These are phyloP conservation scores for Tetranychus piercei DNA, from an alignment of 2,888 invertebrate genomes.

Conservation along the genomic window DNA sequence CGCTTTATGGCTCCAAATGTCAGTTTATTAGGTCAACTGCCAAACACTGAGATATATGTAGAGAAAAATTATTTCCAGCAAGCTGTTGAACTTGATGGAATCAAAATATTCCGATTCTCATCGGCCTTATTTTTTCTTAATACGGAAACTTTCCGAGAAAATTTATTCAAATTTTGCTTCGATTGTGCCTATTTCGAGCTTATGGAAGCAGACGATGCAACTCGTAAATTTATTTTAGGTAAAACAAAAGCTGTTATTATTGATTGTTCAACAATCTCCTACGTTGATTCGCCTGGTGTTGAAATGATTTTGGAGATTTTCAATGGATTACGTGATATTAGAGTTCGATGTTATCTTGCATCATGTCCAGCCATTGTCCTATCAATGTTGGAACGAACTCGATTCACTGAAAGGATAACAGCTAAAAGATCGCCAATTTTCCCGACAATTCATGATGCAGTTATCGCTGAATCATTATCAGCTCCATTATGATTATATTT, in stretches of 20 bases:
- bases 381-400: constrained; percentile 2
- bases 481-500: not conserved
- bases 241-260: constrained; percentile 11
- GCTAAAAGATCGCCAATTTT: constrained; percentile 4
- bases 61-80: constrained; percentile 48
- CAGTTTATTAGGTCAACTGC: constrained; percentile 48
- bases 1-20: constrained; percentile 41
- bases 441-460: constrained; percentile 15
- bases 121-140: constrained; percentile 32
- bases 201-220: not conserved
- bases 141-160: constrained; percentile 17
- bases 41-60: constrained; percentile 54
- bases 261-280: constrained; percentile 18
- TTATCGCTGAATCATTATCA: constrained; percentile 5
- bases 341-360: constrained; percentile 10
- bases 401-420: not conserved
- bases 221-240: not conserved
- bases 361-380: constrained; percentile 5
- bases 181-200: not conserved
- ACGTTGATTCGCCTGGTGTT: constrained; percentile 38
- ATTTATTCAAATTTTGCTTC: not conserved
- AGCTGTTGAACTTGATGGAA: constrained; percentile 43
- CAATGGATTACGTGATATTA: constrained; percentile 4
- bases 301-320: constrained; percentile 15
- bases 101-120: constrained; percentile 56